Evolutionary conservation across 2,888 invertebrate genomes (phyloP).

Genomic region (Microctonus aethiopoides): DNA sequence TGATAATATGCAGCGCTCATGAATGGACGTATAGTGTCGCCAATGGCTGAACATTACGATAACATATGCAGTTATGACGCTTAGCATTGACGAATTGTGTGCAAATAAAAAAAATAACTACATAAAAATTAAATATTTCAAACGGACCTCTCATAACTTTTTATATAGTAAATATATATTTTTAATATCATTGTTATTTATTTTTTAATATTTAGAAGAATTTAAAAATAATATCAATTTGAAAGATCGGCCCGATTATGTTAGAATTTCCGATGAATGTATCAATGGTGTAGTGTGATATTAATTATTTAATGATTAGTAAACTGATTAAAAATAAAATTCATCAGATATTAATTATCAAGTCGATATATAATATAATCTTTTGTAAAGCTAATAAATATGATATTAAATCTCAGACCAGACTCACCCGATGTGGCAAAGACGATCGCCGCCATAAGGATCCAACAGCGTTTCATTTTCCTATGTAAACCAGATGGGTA

Average conservation of each 20-base stretch:
- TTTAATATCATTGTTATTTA: no score
- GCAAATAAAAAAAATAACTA: not conserved
- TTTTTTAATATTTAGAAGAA: no score
- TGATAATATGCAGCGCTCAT: constrained; percentile 20
- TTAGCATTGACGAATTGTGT: constrained; percentile 16
- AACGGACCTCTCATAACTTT: no score
- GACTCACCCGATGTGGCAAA: constrained; percentile 65
- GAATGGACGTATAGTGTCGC: constrained; percentile 20
- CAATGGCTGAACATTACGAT: constrained; percentile 20
- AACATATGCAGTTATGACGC: constrained; percentile 4
- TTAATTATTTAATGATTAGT: no score
- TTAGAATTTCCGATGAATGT: no score
- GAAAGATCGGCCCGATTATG: not conserved
- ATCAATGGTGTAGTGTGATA: no score
- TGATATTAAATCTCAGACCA: not conserved
- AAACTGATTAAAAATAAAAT: no score
- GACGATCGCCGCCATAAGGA: constrained; percentile 66
- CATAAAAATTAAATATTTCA: not conserved
- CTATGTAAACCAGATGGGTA: constrained; percentile 31
- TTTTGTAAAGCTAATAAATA: not conserved
- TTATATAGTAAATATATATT: not conserved
- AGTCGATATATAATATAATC: no score
- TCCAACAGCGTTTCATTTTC: constrained; percentile 64
- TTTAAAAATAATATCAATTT: not conserved
- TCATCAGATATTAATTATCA: no score